Conservation (phyloP, 2,113 vertebrate species). For the Macquaria australasica region DNA sequence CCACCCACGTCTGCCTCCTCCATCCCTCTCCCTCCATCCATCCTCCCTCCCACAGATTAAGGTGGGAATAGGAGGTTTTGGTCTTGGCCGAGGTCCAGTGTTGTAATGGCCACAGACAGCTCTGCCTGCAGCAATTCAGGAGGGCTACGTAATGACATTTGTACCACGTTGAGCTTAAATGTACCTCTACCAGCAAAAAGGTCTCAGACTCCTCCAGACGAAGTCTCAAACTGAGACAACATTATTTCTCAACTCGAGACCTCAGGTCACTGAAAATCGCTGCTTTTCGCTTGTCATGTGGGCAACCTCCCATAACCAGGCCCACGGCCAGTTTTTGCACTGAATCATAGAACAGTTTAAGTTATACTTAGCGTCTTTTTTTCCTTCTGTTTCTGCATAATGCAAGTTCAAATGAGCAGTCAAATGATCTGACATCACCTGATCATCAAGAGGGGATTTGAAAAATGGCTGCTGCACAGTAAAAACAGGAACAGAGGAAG, state of each 20-base stretch:
- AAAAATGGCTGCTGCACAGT: conserved; percentile 4
- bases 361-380: conserved; percentile 1
- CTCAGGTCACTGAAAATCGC: conserved; percentile 10
- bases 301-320: conserved; percentile 17
- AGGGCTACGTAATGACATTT: conserved; percentile 57
- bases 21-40: conserved; percentile 51
- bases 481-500: conserved; percentile 2
- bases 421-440: conserved; percentile 20
- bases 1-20: conserved; percentile 51
- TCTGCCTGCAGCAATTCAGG: conserved; percentile 56
- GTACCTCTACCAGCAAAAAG: conserved; percentile 23
- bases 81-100: conserved; percentile 73
- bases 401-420: conserved; percentile 6
- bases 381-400: background rate
- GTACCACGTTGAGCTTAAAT: conserved; percentile 48
- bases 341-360: conserved; percentile 7
- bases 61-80: conserved; percentile 77
- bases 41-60: conserved; percentile 73
- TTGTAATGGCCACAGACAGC: conserved; percentile 57
- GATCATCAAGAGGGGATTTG: background rate
- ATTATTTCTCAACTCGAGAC: conserved; percentile 24
- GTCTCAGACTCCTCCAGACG: conserved; percentile 42
- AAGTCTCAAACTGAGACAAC: conserved; percentile 51
- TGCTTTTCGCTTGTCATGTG: background rate
- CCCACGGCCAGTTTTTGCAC: background rate